phyloP scores from a whole-genome alignment of 2,797 vertebrate species.

The Halcyon badia region DNA sequence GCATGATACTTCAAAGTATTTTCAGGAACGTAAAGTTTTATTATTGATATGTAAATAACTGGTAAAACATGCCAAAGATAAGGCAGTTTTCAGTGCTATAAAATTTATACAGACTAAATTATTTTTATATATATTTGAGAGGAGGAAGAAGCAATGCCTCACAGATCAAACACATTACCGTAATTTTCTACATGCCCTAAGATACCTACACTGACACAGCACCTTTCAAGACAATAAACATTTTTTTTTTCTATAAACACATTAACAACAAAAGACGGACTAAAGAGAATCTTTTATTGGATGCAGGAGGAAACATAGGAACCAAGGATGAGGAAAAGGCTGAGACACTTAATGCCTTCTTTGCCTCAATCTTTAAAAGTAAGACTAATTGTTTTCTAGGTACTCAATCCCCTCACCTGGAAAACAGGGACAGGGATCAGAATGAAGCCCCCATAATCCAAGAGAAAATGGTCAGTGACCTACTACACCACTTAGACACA shows the following conservation, averaged over 20 bases:
- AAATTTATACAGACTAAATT: neutral
- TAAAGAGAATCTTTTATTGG: neutral
- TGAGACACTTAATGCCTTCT: neutral
- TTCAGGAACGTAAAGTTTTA: neutral
- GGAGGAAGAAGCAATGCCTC: neutral
- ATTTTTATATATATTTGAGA: neutral
- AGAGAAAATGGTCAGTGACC: neutral
- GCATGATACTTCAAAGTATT: neutral
- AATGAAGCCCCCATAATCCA: neutral
- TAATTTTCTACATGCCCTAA: neutral
- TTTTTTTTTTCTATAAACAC: neutral
- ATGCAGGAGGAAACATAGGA: too few relatives aligned
- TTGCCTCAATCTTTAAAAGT: neutral
- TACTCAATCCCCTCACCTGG: neutral
- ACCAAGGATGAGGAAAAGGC: neutral
- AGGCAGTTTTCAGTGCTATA: neutral
- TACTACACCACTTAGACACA: neutral
- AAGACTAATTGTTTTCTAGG: neutral
- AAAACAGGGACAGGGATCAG: neutral
- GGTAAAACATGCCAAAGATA: neutral
- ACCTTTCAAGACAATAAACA: neutral
- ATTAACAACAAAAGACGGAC: neutral
- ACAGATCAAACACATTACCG: neutral
- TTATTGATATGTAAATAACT: neutral
- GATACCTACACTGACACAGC: neutral